Evolutionary conservation across 2,888 invertebrate genomes (phyloP), one percentile per base, ranked within the genome.

Genomic region (Cosmia pyralina): DNA sequence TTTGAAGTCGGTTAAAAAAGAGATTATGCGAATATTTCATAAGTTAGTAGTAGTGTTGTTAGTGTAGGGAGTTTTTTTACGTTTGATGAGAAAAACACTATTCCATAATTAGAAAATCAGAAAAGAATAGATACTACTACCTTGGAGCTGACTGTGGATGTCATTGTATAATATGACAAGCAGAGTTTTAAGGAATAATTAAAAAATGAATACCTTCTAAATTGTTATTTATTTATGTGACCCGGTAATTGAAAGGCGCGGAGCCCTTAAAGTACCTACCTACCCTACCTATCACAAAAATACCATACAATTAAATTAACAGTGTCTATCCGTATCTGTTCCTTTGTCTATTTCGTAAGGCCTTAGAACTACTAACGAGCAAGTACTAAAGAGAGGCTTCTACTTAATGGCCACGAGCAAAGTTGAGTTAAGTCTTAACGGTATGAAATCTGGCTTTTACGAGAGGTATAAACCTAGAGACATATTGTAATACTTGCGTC

Each of bases 401-500:
- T 7, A 50, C 71, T 50, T 71, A 66, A 69, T 71, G 58, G 57
- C 44, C 57, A 38, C 60, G 17, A n/a, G 28, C 28, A 22, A 80
- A 69, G 60, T 66, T 66, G 41, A 59, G 22, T 65, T 28, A 57
- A 66, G 13, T n/a, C 64, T 55, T 65, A 70, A 81, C 13, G 8
- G 44, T 15, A 38, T 22, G 17, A 66, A 63, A 76, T 28, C 66
- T 63, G 52, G 22, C 50, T 58, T 64, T 79, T 76, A 76, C n/a
- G 65, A 76, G n/a, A 57, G 41, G 19, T 53, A 66, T 76, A 66
- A 69, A 62, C 28, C 10, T 34, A 60, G 15, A 53, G 63, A 44
- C 15, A 69, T 22, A 28, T 69, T 60, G 41, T 44, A 53, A 62
- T 38, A 19, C 48, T 48, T 48, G 7, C 1, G 13, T 17, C 11